Base-by-base conservation (phyloP, 1,140 invertebrate genomes). In the Caenorhabditis latens region DNA sequence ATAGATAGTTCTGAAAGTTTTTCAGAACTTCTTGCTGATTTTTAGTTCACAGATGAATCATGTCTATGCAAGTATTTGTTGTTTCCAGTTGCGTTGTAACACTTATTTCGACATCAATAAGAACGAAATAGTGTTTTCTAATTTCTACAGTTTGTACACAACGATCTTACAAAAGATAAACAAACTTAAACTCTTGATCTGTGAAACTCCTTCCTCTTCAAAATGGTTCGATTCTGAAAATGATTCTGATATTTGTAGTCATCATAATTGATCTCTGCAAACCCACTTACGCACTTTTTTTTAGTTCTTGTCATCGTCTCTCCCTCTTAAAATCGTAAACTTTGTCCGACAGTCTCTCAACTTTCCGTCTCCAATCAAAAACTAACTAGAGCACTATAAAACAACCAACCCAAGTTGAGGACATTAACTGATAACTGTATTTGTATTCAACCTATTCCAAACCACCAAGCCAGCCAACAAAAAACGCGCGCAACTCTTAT, bases 341-440 rank as follows among this genome's bases (percentile, higher is more conserved):
- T 71, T 71, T 71, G 42, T 46, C 65, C 65, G 65, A 71, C 65
- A 71, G 65, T 71, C 40, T 71, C 16, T 71, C 65, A 71, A 71
- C 65, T 71, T 40, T 71, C 21, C 65, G 65, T 71, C 65, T 71
- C 65, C 24, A 71, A 71, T 71, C 65, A 71, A 71, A 71, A 71
- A 71, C 65, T 71, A 42, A 13, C 61, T 65, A 9, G 61, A 65
- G 19, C 8, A 71, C 40, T 71, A 71, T 71, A 71, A 71, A 71
- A 71, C 4, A 14, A 46, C 21, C 24, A 40, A 21, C 9, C 8
- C 21, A 32, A 40, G 24, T 24, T 4, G 7, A 13, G 7, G 57
- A 19, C 14, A 21, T 4, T 19, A 63, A 71, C 42, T 71, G 65
- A 71, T 71, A 71, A 43, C 65, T 32, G 11, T 21, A 43, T 43